Evolutionary conservation across 1,140 invertebrate species (phyloP), one percentile per base, ranked within the genome.

Genomic region (Dendroctonus valens): DNA sequence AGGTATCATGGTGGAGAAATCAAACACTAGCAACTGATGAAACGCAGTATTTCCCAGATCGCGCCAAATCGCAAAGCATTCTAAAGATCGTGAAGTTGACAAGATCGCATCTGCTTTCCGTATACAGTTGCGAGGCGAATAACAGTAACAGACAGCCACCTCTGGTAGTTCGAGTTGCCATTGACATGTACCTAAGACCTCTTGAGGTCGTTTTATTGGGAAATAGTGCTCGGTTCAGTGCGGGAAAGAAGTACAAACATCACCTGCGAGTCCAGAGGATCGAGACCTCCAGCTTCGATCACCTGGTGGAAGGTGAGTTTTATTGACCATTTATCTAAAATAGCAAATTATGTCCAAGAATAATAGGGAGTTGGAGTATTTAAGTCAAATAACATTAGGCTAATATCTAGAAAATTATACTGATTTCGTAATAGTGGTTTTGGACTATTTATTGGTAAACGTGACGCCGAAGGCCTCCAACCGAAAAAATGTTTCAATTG

Each of bases 71-170:
- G 6, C 75, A 76, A 55, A 75, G 70, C 55, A 68, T 78, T 49
- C 70, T 78, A 38, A 76, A 69, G 62, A 71, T 80, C 26, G 73
- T 73, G 41, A 76, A 77, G 65, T 70, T 78, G 26, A 74, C 82
- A 69, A 81, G 66, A 72, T 83, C 86, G 5, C 89, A 93, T 80
- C 86, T 92, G 57, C 87, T 92, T 76, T 86, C 90, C 40, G 83
- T 88, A 39, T 91, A 91, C 77, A 91, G 89, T 41, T 94, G 92
- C 77, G 87, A 91, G 74, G 91, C 91, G 38, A 87, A 89, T 72
- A 94, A 94, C 79, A 93, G 77, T 80, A 83, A 69, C 79, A 84
- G 73, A 79, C 85, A 69, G 79, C 85, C 70, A 76, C 86, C 75
- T 73, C 88, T 77, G 78, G 83, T 76, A 77, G 90, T 79, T 81